These are phyloP conservation scores for Fregetta grallaria DNA, from an alignment of 2,113 vertebrate species.

Conservation along the genomic window DNA sequence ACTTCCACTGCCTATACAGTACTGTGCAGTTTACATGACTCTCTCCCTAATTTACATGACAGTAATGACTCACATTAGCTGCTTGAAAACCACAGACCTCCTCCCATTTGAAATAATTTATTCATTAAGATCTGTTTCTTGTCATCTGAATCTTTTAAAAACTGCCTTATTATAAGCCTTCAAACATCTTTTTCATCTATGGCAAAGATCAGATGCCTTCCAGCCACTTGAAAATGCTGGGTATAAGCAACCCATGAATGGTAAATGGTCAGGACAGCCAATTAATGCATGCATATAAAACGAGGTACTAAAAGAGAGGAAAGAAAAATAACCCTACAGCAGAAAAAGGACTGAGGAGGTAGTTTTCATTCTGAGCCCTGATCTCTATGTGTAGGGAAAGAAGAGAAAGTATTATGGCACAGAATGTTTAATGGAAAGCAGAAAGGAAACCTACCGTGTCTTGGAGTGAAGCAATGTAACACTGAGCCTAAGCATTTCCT, in stretches of 20 bases:
- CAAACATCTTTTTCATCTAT: not conserved
- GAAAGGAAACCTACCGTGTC: not conserved
- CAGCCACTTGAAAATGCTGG: not conserved
- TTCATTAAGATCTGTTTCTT: not conserved
- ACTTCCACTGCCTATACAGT: not conserved
- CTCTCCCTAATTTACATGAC: not conserved
- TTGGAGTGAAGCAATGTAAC: not conserved
- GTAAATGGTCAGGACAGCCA: not conserved
- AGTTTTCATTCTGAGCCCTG: not conserved
- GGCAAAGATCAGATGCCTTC: not conserved
- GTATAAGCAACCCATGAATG: not conserved
- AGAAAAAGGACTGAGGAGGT: not conserved
- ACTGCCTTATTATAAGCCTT: not conserved
- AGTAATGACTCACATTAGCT: not conserved
- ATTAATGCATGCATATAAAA: not conserved
- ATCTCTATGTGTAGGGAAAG: not conserved
- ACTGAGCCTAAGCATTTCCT: not conserved
- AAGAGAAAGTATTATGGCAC: not conserved
- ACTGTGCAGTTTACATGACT: not conserved
- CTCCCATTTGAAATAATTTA: not conserved
- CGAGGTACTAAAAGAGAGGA: not conserved
- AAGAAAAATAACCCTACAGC: not conserved
- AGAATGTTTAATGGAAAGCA: not conserved
- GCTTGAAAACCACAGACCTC: not conserved
- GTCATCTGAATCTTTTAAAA: not conserved